These are phyloP conservation scores for Epirrita christyi DNA, from an alignment of 2,888 invertebrate species.

Conservation along the genomic window DNA sequence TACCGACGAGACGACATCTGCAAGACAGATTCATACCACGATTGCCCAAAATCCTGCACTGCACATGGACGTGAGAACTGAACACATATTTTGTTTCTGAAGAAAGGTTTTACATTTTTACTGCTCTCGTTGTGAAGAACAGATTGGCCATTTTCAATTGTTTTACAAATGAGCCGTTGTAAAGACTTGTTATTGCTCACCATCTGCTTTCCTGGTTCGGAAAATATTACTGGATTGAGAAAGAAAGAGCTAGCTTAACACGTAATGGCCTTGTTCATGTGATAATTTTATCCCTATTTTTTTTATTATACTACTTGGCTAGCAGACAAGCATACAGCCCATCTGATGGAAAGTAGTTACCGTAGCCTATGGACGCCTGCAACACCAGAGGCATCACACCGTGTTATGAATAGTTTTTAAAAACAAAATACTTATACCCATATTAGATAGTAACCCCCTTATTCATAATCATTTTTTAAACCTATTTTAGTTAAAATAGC, in stretches of 20 bases:
- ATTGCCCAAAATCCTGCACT: slow-evolving; percentile 76
- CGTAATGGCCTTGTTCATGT: neutral
- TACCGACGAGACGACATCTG: slow-evolving; percentile 71
- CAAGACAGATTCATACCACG: slow-evolving; percentile 68
- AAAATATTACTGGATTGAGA: slow-evolving; percentile 27
- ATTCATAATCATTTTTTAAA: too few species aligned
- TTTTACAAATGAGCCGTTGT: slow-evolving; percentile 51
- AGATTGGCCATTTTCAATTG: slow-evolving; percentile 46
- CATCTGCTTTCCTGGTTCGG: slow-evolving; percentile 26
- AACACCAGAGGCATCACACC: too few species aligned
- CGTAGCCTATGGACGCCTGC: too few species aligned
- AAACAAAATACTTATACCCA: too few species aligned
- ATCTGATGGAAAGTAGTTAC: too few species aligned
- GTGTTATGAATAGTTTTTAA: too few species aligned
- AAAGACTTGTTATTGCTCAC: slow-evolving; percentile 51
- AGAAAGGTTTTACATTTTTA: slow-evolving; percentile 63
- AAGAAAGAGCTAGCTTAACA: slow-evolving; percentile 4
- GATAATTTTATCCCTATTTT: too few species aligned
- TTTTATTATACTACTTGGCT: too few species aligned
- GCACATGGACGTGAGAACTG: slow-evolving; percentile 78
- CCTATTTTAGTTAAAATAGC: too few species aligned
- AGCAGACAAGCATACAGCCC: too few species aligned
- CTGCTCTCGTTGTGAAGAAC: slow-evolving; percentile 35
- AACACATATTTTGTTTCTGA: slow-evolving; percentile 57
- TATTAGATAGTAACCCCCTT: too few species aligned